These are phyloP conservation scores for Pelmatolapia mariae DNA, from an alignment of 2,113 vertebrate species.

Conservation along the genomic window DNA sequence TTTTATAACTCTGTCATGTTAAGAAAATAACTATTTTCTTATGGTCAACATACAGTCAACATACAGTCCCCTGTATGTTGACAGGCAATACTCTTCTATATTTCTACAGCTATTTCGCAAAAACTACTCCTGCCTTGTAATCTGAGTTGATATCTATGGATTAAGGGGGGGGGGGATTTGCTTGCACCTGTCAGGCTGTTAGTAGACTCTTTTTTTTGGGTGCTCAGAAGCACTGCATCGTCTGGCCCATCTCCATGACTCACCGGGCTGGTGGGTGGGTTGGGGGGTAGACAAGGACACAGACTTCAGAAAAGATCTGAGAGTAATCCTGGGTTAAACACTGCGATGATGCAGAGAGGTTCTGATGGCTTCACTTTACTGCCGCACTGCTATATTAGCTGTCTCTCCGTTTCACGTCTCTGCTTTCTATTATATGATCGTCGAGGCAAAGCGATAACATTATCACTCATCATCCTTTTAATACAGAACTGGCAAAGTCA, in stretches of 20 bases:
- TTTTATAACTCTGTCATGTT: too few relatives aligned
- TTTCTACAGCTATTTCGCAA: not conserved
- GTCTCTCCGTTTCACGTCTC: not conserved
- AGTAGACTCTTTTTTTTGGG: slow-evolving; percentile 34
- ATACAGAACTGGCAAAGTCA: not conserved
- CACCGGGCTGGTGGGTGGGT: not conserved
- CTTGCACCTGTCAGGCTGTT: slow-evolving; percentile 56
- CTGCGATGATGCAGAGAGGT: not conserved
- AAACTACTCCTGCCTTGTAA: slow-evolving; percentile 12
- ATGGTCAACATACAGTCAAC: too few relatives aligned
- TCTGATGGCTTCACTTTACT: not conserved
- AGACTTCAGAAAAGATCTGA: slow-evolving; percentile 9
- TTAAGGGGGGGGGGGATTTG: slow-evolving; percentile 35
- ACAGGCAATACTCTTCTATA: not conserved
- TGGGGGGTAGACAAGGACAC: not conserved
- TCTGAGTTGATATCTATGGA: slow-evolving; percentile 45
- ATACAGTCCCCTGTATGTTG: not conserved
- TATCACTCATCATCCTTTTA: not conserved
- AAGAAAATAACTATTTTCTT: not conserved
- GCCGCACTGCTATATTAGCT: not conserved
- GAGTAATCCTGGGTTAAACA: slow-evolving; percentile 29
- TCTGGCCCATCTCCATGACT: not conserved
- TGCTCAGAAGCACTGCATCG: not conserved
- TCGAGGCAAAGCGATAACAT: not conserved
- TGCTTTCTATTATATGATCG: not conserved